A percentile compares a stretch with the other conserved stretches of the same genome.
Evolutionary conservation across 2,797 vertebrate species (phyloP).

Genomic region (Valencia hispanica): DNA sequence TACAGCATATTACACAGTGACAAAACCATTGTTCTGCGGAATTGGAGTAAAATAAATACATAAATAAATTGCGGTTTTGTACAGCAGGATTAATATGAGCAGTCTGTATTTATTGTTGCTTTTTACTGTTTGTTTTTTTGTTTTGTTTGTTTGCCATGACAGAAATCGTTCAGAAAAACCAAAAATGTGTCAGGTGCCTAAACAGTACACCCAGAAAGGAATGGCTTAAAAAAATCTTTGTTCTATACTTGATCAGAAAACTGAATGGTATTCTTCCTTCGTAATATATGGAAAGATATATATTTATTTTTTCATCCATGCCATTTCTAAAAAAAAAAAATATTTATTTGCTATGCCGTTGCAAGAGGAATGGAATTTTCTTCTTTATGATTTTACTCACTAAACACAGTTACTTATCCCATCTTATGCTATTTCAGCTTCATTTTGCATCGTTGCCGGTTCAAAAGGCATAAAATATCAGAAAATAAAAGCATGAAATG

Average conservation of each 20-base stretch:
- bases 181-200: not conserved
- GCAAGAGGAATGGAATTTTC: conserved; percentile 3
- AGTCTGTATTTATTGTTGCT: no score
- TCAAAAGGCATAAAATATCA: conserved; percentile 31
- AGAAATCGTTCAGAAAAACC: not conserved
- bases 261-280: not conserved
- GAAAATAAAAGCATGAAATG: conserved; percentile 38
- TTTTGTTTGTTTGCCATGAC: not conserved
- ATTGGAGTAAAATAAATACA: not conserved
- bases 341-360: conserved; percentile 6
- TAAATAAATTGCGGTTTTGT: not conserved
- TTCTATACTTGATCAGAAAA: not conserved
- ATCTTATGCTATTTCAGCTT: conserved; percentile 10
- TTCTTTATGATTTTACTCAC: conserved; percentile 8
- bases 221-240: not conserved
- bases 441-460: conserved; percentile 21
- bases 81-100: not conserved
- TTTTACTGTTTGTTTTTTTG: no score
- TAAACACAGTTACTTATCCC: conserved; percentile 17
- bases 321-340: conserved; percentile 1
- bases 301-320: not conserved
- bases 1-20: not conserved
- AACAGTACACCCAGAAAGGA: not conserved
- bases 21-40: not conserved
- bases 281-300: not conserved